Percentiles rank a stretch among this genome's conserved stretches.
Conservation (phyloP, 1,140 invertebrate genomes). For the Hyphantria cunea region DNA sequence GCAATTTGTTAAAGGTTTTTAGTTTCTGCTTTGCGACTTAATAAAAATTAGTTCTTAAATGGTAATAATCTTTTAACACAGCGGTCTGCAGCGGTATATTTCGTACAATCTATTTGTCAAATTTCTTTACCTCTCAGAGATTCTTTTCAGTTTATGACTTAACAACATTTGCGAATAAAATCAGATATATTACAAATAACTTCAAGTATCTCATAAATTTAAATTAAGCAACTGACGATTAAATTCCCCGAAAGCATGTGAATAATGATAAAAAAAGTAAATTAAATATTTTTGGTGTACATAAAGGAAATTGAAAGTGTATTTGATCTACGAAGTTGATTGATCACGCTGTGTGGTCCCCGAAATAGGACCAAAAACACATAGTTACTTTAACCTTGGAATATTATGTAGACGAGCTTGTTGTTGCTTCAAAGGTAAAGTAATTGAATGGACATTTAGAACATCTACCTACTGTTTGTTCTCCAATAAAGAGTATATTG, state of each 20-base stretch:
- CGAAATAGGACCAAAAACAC: background rate
- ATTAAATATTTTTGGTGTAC: constrained; percentile 9
- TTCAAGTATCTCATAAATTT: constrained; percentile 15
- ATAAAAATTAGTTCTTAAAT: too few relatives aligned
- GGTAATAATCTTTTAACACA: too few relatives aligned
- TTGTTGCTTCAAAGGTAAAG: background rate
- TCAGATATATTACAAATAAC: too few relatives aligned
- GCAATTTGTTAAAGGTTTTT: too few relatives aligned
- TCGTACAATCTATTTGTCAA: too few relatives aligned
- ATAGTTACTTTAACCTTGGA: background rate
- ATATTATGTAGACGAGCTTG: background rate
- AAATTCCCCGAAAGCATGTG: constrained; percentile 1
- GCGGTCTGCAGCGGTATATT: too few relatives aligned
- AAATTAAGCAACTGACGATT: constrained; percentile 4
- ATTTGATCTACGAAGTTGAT: constrained; percentile 12
- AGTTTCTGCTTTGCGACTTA: too few relatives aligned
- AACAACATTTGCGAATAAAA: too few relatives aligned
- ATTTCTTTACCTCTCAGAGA: too few relatives aligned
- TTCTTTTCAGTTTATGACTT: too few relatives aligned
- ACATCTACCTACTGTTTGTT: background rate
- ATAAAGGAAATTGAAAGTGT: background rate
- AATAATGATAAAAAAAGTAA: constrained; percentile 1
- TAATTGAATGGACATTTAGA: constrained; percentile 10
- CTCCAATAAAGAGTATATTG: constrained; percentile 7
- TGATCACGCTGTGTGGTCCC: constrained; percentile 2